These are phyloP conservation scores for Pteronotus mesoamericanus DNA, from an alignment of 2,797 vertebrate genomes.

Conservation along the genomic window DNA sequence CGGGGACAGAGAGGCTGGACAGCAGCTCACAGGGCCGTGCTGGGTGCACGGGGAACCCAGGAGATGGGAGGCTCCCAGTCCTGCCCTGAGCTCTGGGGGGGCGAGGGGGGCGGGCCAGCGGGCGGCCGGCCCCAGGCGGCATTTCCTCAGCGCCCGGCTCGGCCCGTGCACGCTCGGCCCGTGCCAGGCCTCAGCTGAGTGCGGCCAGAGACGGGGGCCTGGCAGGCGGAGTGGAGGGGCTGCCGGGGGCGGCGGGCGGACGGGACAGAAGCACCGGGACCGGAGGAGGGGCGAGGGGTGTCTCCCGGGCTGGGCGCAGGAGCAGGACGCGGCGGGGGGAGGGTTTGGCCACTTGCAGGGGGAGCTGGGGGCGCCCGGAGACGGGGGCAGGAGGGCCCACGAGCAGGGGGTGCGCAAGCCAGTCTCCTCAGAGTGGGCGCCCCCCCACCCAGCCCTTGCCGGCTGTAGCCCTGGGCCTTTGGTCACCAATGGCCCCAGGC, in stretches of 20 bases:
- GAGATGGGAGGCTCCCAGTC: neutral
- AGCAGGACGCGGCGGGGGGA: neutral
- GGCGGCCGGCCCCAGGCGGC: no score
- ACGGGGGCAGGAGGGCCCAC: neutral
- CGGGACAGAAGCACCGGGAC: neutral
- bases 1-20: rapidly evolving
- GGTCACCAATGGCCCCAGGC: neutral
- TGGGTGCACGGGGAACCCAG: neutral
- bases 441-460: neutral
- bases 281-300: rapidly evolving
- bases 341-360: neutral
- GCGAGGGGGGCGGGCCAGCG: neutral
- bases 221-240: neutral
- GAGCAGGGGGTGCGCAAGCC: rapidly evolving
- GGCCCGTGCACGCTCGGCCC: rapidly evolving
- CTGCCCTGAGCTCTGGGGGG: neutral
- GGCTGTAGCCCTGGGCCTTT: neutral
- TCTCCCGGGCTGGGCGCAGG: neutral
- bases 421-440: neutral
- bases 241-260: neutral
- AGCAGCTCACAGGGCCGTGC: rapidly evolving
- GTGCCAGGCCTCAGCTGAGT: neutral
- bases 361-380: rapidly evolving
- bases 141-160: rapidly evolving
- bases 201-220: neutral